Evolutionary conservation across 64 coral and sea anemone genomes (phyloP), one percentile per base, ranked within the genome.

Genomic region (Astreopora myriophthalma): DNA sequence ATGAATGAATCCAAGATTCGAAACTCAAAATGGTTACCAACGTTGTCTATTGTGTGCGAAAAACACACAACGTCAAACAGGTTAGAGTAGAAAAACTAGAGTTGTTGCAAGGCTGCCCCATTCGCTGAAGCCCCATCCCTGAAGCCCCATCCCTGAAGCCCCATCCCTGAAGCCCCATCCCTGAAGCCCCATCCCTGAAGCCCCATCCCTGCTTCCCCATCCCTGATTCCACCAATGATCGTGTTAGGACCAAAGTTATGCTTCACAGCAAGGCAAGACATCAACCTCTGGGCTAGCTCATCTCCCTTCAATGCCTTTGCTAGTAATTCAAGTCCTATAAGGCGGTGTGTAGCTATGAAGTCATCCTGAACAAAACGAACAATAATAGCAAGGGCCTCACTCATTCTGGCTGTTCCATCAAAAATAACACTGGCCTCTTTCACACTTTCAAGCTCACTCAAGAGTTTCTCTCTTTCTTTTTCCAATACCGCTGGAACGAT

Each of bases 401-500:
- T 58, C 74, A 89, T 65, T 89, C 74, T 78, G n/a, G 87, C 87
- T 69, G 87, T 79, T 79, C 74, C 87, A 90, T 90, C 37, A 66
- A 90, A 90, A 69, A 90, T 79, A 31, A 79, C 73, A 78, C 63
- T 71, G 65, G 75, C 76, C 76, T 91, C 63, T 81, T 91, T 71
- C 75, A 91, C 88, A 83, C 0, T 83, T 69, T 90, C 62, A 71
- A 80, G 88, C 88, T 90, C 88, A 90, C 61, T 80, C 62, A 1
- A 12, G 62, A 82, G 64, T 91, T 91, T 83, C 88, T 80, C 88
- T 90, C 22, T 90, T 90, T 90, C 88, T 80, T 90, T 80, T 70
- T 90, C 88, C 74, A 91, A 82, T 73, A 91, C 89, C 8, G 76
- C 89, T 91, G 76, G 75, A 79, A 89, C 78, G 33, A 79, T 89